phyloP scores from a whole-genome alignment of 2,888 invertebrate species.

The Eupelmus urozonus region DNA sequence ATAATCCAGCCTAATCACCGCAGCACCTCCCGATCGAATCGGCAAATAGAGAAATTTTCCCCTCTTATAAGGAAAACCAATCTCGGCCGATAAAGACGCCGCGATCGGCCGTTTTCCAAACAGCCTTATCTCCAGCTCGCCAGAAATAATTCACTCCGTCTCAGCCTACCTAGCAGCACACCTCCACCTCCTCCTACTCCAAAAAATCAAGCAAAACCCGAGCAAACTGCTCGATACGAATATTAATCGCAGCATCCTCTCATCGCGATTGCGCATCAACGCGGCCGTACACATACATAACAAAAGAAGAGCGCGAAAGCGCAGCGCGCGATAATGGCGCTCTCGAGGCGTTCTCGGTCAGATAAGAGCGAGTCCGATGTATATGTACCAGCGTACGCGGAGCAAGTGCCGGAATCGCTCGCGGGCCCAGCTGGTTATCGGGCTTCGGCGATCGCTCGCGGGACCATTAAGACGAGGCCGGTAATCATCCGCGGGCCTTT shows the following conservation, averaged over 20 bases:
- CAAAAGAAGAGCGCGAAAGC: constrained; percentile 1
- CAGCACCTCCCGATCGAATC: not conserved
- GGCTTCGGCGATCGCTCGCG: constrained; percentile 25
- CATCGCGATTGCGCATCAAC: constrained; percentile 9
- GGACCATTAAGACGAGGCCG: constrained; percentile 9
- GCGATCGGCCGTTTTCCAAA: not conserved
- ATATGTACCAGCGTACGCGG: not conserved
- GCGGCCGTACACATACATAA: not conserved
- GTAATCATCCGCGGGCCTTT: constrained; percentile 11
- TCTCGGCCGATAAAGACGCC: not conserved
- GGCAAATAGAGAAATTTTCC: constrained; percentile 19
- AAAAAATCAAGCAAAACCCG: not conserved
- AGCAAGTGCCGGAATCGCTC: constrained; percentile 38
- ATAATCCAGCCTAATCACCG: not conserved
- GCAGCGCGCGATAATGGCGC: not conserved
- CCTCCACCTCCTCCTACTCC: not conserved
- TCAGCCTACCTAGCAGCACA: not conserved
- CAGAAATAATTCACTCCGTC: constrained; percentile 31
- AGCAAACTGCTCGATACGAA: constrained; percentile 17
- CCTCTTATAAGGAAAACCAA: not conserved
- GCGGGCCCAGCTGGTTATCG: constrained; percentile 18
- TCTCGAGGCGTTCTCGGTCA: constrained; percentile 11
- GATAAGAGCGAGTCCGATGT: constrained; percentile 17
- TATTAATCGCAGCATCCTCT: constrained; percentile 38
- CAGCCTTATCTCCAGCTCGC: not conserved